These are phyloP conservation scores for Apogon hyalosoma DNA, from an alignment of 2,797 vertebrate species.

Conservation along the genomic window DNA sequence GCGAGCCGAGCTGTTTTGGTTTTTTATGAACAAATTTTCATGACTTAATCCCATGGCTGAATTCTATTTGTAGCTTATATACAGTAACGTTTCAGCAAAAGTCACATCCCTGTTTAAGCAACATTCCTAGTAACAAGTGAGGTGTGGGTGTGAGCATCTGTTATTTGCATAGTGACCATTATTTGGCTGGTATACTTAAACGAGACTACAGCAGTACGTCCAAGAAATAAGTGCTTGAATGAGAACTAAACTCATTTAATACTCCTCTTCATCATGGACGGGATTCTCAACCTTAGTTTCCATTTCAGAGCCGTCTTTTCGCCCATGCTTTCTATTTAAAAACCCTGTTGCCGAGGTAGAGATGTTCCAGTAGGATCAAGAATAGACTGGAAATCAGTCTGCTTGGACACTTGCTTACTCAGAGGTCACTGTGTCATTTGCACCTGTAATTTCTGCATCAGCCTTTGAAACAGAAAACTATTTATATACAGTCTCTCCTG, in stretches of 20 bases:
- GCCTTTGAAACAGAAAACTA: neutral
- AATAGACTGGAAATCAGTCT: neutral
- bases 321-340: neutral
- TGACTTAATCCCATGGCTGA: neutral
- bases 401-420: neutral
- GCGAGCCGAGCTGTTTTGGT: neutral
- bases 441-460: neutral
- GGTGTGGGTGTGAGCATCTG: slow-evolving; percentile 49
- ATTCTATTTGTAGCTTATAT: slow-evolving; percentile 1
- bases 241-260: too few species aligned
- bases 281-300: neutral
- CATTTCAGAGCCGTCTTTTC: neutral
- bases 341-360: neutral
- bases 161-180: slow-evolving; percentile 37
- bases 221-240: too few species aligned
- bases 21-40: slow-evolving; percentile 2
- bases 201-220: neutral
- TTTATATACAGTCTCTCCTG: neutral
- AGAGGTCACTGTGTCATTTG: neutral
- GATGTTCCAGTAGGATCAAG: neutral
- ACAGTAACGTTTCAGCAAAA: slow-evolving; percentile 5
- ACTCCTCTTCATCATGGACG: too few species aligned
- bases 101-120: slow-evolving; percentile 32
- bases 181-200: slow-evolving; percentile 14
- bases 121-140: slow-evolving; percentile 14